phyloP scores from a whole-genome alignment of 2,113 vertebrate species.

The Urocolius indicus region DNA sequence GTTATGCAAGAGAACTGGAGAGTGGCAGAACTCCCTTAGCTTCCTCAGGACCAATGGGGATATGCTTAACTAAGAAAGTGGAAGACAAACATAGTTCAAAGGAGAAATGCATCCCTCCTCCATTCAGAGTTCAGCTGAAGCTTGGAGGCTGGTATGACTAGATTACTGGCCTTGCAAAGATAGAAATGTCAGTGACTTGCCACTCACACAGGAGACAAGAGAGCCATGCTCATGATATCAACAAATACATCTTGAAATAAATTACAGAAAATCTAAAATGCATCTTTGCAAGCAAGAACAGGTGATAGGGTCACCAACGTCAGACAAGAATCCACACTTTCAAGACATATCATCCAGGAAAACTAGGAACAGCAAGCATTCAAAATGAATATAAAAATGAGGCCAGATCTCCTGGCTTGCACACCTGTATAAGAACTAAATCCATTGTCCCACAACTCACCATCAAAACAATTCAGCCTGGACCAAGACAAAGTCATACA shows the following conservation, averaged over 20 bases:
- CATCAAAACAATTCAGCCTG: background rate
- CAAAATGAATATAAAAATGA: background rate
- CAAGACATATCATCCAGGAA: background rate
- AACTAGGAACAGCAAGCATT: background rate
- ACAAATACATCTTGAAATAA: background rate
- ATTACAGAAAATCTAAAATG: background rate
- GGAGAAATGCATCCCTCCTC: background rate
- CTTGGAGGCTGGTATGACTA: background rate
- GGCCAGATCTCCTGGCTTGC: background rate
- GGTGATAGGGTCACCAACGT: background rate
- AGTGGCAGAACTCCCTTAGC: fast-evolving
- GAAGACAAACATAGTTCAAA: background rate
- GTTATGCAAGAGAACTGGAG: background rate
- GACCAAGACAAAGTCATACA: background rate
- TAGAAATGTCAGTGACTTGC: background rate
- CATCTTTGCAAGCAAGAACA: background rate
- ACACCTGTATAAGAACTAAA: background rate
- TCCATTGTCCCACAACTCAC: background rate
- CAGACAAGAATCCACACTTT: background rate
- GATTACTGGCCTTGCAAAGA: background rate
- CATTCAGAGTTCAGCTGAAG: background rate
- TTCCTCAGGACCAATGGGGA: background rate
- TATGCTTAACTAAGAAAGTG: background rate
- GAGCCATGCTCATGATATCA: background rate
- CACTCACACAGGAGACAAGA: background rate